phyloP scores from a whole-genome alignment of 2,888 invertebrate species.

The Cabera pusaria region DNA sequence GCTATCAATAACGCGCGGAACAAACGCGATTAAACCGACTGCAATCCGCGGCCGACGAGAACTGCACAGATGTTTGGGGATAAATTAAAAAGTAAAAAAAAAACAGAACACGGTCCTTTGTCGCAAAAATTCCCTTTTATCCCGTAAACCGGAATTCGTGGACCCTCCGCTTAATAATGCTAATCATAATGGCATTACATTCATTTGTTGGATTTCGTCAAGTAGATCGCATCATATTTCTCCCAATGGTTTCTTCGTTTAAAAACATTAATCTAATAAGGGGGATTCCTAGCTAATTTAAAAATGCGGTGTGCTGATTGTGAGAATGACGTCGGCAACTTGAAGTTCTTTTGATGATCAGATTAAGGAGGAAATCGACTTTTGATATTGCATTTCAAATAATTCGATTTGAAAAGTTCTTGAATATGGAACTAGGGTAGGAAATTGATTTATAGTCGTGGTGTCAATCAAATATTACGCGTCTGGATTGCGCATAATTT shows the following conservation, averaged over 20 bases:
- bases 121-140: constrained; percentile 74
- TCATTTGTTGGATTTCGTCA: constrained; percentile 76
- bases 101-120: constrained; percentile 57
- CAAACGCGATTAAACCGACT: constrained; percentile 75
- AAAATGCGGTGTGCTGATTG: constrained; percentile 47
- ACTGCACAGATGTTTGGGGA: constrained; percentile 73
- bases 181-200: constrained; percentile 82
- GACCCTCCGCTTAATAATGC: constrained; percentile 77
- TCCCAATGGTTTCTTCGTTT: constrained; percentile 63
- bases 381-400: constrained; percentile 19
- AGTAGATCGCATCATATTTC: constrained; percentile 72
- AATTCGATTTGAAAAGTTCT: too few species aligned
- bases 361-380: constrained; percentile 21
- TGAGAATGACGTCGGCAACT: constrained; percentile 30
- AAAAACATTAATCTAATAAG: constrained; percentile 63
- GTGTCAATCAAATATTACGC: too few species aligned
- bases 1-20: constrained; percentile 75
- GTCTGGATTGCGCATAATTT: too few species aligned
- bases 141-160: constrained; percentile 76
- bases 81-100: constrained; percentile 58
- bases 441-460: too few species aligned
- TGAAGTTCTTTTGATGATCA: constrained; percentile 14
- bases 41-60: constrained; percentile 35
- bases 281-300: constrained; percentile 50
- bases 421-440: too few species aligned